Conservation (phyloP, 2,888 invertebrate species). For the Oscheius onirici region DNA sequence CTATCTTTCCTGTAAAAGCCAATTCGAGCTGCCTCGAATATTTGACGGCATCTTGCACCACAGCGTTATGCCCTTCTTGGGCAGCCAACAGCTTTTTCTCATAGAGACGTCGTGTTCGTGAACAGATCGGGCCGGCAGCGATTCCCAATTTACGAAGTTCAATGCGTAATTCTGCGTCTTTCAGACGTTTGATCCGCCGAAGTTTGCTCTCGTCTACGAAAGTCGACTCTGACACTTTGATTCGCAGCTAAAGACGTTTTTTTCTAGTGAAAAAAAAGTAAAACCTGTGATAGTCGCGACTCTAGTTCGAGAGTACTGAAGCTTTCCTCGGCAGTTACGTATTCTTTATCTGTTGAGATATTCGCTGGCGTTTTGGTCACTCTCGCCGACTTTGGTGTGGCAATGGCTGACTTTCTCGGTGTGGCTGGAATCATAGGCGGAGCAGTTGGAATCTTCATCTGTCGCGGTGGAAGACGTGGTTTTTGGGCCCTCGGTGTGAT, state of each 20-base stretch:
- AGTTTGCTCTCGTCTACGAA: slow-evolving; percentile 44
- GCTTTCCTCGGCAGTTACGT: slow-evolving; percentile 31
- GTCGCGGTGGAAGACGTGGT: slow-evolving; percentile 17
- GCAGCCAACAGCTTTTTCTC: slow-evolving; percentile 54
- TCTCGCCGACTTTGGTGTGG: background rate
- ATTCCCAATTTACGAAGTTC: slow-evolving; percentile 52
- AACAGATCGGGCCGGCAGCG: slow-evolving; percentile 55
- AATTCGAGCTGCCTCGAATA: slow-evolving; percentile 30
- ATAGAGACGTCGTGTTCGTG: slow-evolving; percentile 51
- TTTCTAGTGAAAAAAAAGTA: background rate
- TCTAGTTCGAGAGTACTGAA: slow-evolving; percentile 26
- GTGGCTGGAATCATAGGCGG: slow-evolving; percentile 39
- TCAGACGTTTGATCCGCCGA: slow-evolving; percentile 38
- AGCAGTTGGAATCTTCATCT: slow-evolving; percentile 39
- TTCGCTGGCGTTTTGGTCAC: background rate
- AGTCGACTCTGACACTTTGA: slow-evolving; percentile 28
- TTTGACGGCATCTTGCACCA: slow-evolving; percentile 20
- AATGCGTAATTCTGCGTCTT: slow-evolving; percentile 37
- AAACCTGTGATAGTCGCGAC: slow-evolving; percentile 27
- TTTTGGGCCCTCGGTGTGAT: background rate
- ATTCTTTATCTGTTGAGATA: background rate
- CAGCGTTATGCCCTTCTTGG: background rate
- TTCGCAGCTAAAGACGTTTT: slow-evolving; percentile 15
- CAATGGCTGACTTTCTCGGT: background rate
- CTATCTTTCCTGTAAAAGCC: slow-evolving; percentile 26